These are phyloP conservation scores for Galago senegalensis DNA, from an alignment of 2,797 vertebrate species.

Conservation along the genomic window DNA sequence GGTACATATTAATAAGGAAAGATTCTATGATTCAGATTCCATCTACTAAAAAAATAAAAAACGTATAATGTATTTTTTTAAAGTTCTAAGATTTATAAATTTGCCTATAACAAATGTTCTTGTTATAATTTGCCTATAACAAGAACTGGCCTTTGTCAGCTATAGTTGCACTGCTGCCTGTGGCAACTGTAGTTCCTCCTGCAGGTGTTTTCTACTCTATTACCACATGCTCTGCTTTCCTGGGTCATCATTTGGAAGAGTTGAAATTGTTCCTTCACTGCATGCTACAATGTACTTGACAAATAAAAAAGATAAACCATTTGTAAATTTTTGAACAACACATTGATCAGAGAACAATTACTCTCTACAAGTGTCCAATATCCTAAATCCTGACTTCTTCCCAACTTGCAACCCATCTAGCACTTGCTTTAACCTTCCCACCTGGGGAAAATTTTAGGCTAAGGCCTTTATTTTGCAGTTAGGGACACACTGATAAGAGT, in stretches of 20 bases:
- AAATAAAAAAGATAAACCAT: not conserved
- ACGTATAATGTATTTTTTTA: not conserved
- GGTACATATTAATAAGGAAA: not conserved
- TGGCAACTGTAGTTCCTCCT: not conserved
- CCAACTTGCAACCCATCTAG: not conserved
- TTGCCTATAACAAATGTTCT: not conserved
- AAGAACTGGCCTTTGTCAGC: not conserved
- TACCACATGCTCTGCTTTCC: not conserved
- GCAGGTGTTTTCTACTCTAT: not conserved
- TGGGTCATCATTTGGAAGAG: not conserved
- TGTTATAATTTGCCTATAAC: not conserved
- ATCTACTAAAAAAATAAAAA: constrained; percentile 11
- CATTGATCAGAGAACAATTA: not conserved
- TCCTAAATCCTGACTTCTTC: not conserved
- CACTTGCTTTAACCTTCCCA: constrained; percentile 42
- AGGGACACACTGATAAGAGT: not conserved
- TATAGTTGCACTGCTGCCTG: not conserved
- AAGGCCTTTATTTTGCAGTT: not conserved
- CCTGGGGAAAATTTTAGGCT: not conserved
- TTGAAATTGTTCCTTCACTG: not conserved
- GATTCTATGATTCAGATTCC: not conserved
- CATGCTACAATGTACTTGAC: not conserved
- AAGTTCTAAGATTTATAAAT: constrained; percentile 27
- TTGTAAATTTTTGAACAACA: not conserved
- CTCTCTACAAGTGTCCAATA: not conserved